These are phyloP conservation scores for Mesoclemmys tuberculata DNA, from an alignment of 2,113 vertebrate species.

Conservation along the genomic window DNA sequence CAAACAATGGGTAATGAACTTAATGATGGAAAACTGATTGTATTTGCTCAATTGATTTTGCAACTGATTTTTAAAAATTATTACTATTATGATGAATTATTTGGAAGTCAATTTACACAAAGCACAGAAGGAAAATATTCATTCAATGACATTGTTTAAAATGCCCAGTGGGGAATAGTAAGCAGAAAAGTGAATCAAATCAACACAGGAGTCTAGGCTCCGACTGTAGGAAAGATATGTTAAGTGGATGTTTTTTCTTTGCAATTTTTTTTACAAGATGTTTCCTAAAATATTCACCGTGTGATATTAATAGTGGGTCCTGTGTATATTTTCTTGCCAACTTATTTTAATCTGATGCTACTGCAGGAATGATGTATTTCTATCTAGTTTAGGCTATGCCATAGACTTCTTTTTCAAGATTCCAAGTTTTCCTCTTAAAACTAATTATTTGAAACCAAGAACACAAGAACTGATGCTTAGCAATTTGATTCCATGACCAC, in stretches of 20 bases:
- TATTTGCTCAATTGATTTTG: not conserved
- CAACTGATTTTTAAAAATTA: not conserved
- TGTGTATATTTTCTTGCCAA: not conserved
- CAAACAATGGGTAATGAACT: not conserved
- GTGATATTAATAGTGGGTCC: not conserved
- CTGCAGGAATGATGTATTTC: not conserved
- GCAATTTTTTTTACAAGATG: not conserved
- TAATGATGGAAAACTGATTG: not conserved
- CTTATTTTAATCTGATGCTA: slow-evolving; percentile 38
- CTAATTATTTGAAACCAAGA: not conserved
- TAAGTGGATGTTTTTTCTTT: slow-evolving; percentile 28
- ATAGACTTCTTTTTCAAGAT: not conserved
- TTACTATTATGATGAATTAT: not conserved
- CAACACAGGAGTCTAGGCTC: not conserved
- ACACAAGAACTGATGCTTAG: not conserved
- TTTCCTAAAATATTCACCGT: slow-evolving; percentile 33
- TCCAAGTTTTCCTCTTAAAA: not conserved
- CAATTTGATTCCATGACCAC: not conserved
- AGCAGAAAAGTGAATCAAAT: slow-evolving; percentile 57
- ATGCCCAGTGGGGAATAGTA: slow-evolving; percentile 39
- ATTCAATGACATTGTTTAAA: slow-evolving; percentile 23
- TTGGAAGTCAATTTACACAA: slow-evolving; percentile 44
- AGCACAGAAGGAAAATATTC: slow-evolving; percentile 37
- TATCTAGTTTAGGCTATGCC: not conserved
- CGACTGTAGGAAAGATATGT: slow-evolving; percentile 36